Conservation (phyloP, 2,113 vertebrate genomes). For the Ivindomyrus marchei region DNA sequence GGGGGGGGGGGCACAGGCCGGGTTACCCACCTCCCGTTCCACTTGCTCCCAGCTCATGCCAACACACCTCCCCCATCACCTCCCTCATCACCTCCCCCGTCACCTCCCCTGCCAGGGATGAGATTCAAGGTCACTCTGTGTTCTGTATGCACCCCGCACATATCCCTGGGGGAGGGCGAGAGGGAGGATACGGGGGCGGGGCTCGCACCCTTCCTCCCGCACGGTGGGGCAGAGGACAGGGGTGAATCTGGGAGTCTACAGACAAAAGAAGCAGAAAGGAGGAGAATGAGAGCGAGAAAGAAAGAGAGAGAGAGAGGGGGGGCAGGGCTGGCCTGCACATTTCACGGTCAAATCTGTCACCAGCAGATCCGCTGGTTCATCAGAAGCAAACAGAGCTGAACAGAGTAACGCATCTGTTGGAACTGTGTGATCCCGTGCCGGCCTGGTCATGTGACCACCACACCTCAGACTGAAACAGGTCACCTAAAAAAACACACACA, state of each 20-base stretch:
- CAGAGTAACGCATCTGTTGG: neutral
- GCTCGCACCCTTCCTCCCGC: neutral
- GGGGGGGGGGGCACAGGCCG: neutral
- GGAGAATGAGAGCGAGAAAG: neutral
- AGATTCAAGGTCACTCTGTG: slow-evolving; percentile 11
- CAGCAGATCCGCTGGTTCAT: neutral
- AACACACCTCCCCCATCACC: neutral
- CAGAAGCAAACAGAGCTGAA: neutral
- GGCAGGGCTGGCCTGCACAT: neutral
- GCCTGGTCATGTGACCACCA: neutral
- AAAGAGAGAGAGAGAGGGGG: neutral
- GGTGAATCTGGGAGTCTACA: neutral
- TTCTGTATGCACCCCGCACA: neutral
- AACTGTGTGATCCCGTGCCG: neutral
- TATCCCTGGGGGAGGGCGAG: neutral
- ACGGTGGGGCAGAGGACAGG: neutral
- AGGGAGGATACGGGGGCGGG: neutral
- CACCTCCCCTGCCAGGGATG: neutral
- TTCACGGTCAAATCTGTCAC: neutral
- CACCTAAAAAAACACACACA: neutral
- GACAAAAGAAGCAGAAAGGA: neutral
- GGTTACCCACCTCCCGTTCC: neutral
- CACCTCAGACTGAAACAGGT: neutral
- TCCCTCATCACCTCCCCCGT: neutral
- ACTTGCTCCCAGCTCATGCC: neutral